Base-by-base conservation (phyloP, 1,140 invertebrate genomes). In the Macrotrachela quadricornifera region DNA sequence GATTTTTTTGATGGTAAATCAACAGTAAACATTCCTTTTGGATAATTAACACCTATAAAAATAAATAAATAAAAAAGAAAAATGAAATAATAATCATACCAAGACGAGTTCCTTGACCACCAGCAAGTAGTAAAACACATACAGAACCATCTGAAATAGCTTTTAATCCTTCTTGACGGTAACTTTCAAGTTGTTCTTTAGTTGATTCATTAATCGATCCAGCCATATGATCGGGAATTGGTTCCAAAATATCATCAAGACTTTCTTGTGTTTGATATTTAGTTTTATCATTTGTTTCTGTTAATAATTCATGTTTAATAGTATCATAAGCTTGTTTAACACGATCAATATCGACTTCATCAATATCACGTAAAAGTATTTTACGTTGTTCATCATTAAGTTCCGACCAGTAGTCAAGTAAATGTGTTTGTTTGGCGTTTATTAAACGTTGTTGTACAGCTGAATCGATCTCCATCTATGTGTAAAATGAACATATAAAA, bases 21-120 rank as follows among this genome's bases (percentile, higher is more conserved):
- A 52, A 97, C 82, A 64, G 86, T 76, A 62, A 82, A 94, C 85
- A 96, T 95, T 51, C 92, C 94, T 74, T 99, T 99, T 0, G 94
- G 92, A 63, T 87, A 81, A 40, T 76, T 73, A 0, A 92, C 88
- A 12, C 92, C 94, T 30, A 4, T 2, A 30, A 30, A 30, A 8
- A 30, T 8, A 30, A 8, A 30, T 4, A 30, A 30, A 30, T 30
- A 30, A 30, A 4, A 30, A 30, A 8, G 8, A 30, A 8, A 30
- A 30, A 30, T 8, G 8, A 30, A 4, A 4, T 8, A 30, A 30
- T 4, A 8, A 4, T 30, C 21, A 30, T 30, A 30, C 21, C 21
- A 0, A 99, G 74, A 50, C 94, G 75, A 3, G 90, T 97, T 47
- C 82, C 82, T 68, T 82, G 83, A 47, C 82, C 82, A 56, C 80